Percentiles rank a stretch among this genome's conserved stretches.
Evolutionary conservation across 2,888 invertebrate genomes (phyloP).

Genomic region (Ceramica pisi): DNA sequence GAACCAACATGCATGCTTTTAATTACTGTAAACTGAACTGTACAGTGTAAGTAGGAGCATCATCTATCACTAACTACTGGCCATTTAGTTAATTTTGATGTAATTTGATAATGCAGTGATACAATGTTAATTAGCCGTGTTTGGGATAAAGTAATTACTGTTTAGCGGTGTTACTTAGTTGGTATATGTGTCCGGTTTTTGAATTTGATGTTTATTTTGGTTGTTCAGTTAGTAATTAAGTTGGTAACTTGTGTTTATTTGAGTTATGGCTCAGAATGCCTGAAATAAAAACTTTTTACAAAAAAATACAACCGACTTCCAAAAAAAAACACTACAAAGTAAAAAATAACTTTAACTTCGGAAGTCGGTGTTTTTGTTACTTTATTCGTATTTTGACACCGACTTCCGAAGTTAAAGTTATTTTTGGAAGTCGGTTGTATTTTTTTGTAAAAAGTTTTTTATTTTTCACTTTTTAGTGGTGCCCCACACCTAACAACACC

Average conservation of each 20-base stretch:
- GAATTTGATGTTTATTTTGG: slow-evolving; percentile 14
- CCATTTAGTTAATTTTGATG: slow-evolving; percentile 41
- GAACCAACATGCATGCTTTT: slow-evolving; percentile 34
- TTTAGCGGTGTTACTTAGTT: slow-evolving; percentile 1
- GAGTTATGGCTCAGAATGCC: not conserved
- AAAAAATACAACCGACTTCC: too few species aligned
- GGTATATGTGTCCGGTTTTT: slow-evolving; percentile 5
- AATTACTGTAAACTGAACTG: slow-evolving; percentile 37
- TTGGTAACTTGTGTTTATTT: not conserved
- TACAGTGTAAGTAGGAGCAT: not conserved
- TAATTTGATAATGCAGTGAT: slow-evolving; percentile 37
- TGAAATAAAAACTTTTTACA: not conserved
- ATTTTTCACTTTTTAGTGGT: too few species aligned
- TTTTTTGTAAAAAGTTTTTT: too few species aligned
- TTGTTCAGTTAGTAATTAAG: not conserved
- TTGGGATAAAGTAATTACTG: slow-evolving; percentile 23
- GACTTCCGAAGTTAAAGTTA: too few species aligned
- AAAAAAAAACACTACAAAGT: too few species aligned
- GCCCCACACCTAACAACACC: too few species aligned
- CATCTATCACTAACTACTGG: slow-evolving; percentile 12
- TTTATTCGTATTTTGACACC: too few species aligned
- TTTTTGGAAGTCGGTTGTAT: too few species aligned
- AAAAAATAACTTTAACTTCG: too few species aligned
- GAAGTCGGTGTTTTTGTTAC: too few species aligned
- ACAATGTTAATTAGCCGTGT: slow-evolving; percentile 32